phyloP scores from a whole-genome alignment of 2,888 invertebrate genomes.

The Teleiodes luculella region DNA sequence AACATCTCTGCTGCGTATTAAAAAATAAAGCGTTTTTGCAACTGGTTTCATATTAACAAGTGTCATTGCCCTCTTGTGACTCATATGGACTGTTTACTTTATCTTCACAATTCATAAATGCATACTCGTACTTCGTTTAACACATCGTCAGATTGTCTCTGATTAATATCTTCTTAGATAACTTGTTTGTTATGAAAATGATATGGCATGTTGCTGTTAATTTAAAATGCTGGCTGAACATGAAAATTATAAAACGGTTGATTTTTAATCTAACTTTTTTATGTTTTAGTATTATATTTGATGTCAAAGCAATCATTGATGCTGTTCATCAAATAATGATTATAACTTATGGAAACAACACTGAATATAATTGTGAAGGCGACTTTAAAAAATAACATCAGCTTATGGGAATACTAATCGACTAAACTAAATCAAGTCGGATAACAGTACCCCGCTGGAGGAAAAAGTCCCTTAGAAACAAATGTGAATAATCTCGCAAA shows the following conservation, averaged over 20 bases:
- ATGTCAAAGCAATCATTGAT: no score
- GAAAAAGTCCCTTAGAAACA: conserved; percentile 13
- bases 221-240: conserved; percentile 9
- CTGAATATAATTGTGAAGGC: no score
- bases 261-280: conserved; percentile 4
- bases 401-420: conserved; percentile 7
- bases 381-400: no score
- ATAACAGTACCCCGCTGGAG: conserved; percentile 3
- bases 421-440: conserved; percentile 9
- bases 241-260: not conserved
- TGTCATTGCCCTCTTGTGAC: conserved; percentile 60
- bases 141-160: conserved; percentile 21
- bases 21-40: conserved; percentile 45
- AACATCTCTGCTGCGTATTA: conserved; percentile 35
- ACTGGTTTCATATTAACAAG: conserved; percentile 51
- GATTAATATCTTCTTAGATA: conserved; percentile 31
- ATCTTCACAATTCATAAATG: conserved; percentile 33
- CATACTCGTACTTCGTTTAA: conserved; percentile 9
- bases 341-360: no score
- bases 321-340: no score
- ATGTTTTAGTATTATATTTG: not conserved
- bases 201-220: conserved; percentile 17
- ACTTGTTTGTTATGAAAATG: conserved; percentile 11
- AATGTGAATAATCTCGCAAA: conserved; percentile 22
- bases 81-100: conserved; percentile 43